Evolutionary conservation across 1,140 invertebrate species (phyloP).

Genomic region (Bombus polaris): DNA sequence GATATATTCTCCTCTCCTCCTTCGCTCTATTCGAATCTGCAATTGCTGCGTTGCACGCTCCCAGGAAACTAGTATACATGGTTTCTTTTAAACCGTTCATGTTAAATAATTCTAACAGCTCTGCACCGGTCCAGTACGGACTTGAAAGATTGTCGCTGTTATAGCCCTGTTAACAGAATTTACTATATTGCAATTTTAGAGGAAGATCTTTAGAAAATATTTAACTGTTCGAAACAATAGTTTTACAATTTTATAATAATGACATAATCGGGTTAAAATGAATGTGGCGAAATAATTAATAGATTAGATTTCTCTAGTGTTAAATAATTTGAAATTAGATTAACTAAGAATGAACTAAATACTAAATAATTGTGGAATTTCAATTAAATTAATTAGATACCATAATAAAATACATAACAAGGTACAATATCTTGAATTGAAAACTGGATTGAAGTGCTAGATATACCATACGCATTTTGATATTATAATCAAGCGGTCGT

Average conservation of each 20-base stretch:
- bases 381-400: too few species aligned
- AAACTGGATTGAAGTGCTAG: too few species aligned
- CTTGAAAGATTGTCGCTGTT: conserved; percentile 28
- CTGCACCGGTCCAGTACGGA: conserved; percentile 56
- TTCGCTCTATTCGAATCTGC: conserved; percentile 43
- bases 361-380: neutral
- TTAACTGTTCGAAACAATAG: too few species aligned
- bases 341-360: neutral
- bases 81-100: conserved; percentile 40
- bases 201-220: too few species aligned
- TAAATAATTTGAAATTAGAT: too few species aligned
- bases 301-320: too few species aligned
- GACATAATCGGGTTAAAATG: too few species aligned
- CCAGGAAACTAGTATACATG: neutral
- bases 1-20: conserved; percentile 28
- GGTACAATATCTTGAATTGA: too few species aligned
- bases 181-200: neutral
- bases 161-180: neutral
- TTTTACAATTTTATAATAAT: too few species aligned
- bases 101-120: conserved; percentile 60
- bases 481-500: neutral
- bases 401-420: too few species aligned
- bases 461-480: neutral
- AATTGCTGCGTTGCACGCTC: conserved; percentile 28
- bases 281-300: too few species aligned